These are phyloP conservation scores for Leontocebus nigricollis DNA, from an alignment of 2,797 vertebrate species.

Conservation along the genomic window DNA sequence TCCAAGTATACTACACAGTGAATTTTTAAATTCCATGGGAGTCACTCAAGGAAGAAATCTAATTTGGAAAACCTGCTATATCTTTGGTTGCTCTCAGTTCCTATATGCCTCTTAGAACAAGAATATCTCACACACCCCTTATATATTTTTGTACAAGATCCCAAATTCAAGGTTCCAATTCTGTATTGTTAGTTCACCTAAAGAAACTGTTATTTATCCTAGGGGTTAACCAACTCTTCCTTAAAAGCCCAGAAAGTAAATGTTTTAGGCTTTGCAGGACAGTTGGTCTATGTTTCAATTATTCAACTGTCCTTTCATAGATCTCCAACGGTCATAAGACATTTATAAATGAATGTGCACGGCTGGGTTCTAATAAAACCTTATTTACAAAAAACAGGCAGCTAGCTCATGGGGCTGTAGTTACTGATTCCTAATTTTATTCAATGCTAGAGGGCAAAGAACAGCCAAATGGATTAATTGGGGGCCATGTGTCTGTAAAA, in stretches of 20 bases:
- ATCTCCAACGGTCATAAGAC: background rate
- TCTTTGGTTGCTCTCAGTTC: background rate
- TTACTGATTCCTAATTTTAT: background rate
- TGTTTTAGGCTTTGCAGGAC: background rate
- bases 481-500: background rate
- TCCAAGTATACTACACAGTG: background rate
- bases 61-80: background rate
- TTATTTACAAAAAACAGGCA: slow-evolving; percentile 14
- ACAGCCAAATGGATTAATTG: background rate
- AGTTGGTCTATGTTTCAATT: background rate
- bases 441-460: background rate
- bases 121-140: background rate
- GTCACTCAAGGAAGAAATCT: background rate
- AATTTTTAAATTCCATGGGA: background rate
- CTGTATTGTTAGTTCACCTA: background rate
- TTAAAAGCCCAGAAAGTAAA: background rate
- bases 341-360: background rate
- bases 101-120: background rate
- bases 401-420: background rate
- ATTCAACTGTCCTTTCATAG: background rate
- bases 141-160: background rate
- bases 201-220: background rate
- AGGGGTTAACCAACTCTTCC: background rate
- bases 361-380: background rate
- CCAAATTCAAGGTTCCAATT: background rate